Evolutionary conservation across 2,113 vertebrate species (phyloP).

Genomic region (Haemorhous mexicanus): DNA sequence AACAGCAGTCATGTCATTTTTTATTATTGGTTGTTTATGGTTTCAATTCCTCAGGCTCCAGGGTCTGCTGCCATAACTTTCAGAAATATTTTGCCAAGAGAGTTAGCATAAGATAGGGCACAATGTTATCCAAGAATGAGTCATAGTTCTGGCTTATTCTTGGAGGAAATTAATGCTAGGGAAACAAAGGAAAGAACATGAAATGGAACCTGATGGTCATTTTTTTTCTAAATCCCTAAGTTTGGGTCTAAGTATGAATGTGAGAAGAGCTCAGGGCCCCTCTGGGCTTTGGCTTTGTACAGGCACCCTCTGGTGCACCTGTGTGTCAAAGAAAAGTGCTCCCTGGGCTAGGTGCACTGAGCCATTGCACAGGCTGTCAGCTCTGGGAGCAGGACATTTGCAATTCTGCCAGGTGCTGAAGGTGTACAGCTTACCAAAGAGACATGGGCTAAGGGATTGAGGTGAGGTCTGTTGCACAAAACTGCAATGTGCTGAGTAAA

Average conservation of each 20-base stretch:
- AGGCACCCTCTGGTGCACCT: neutral
- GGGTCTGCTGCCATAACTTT: neutral
- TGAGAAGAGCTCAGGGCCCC: neutral
- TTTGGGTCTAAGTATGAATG: neutral
- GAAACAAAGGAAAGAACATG: neutral
- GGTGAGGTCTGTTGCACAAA: neutral
- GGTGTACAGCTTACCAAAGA: neutral
- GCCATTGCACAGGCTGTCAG: fast-evolving
- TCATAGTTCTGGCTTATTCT: neutral
- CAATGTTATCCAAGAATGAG: neutral
- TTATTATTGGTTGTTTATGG: neutral
- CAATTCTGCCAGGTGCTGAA: neutral
- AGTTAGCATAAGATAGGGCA: neutral
- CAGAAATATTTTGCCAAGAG: neutral
- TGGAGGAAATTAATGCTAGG: neutral
- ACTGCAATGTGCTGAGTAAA: neutral
- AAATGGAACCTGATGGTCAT: neutral
- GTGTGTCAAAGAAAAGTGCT: neutral
- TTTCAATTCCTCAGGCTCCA: neutral
- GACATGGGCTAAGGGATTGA: neutral
- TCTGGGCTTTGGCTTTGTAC: neutral
- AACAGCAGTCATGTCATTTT: neutral
- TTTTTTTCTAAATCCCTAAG: neutral
- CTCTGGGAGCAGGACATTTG: neutral
- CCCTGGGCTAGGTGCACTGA: fast-evolving